A percentile compares a stretch with the other conserved stretches of the same genome.
phyloP scores from a whole-genome alignment of 35 echinoderm and acorn worm species.

The Lytechinus variegatus region DNA sequence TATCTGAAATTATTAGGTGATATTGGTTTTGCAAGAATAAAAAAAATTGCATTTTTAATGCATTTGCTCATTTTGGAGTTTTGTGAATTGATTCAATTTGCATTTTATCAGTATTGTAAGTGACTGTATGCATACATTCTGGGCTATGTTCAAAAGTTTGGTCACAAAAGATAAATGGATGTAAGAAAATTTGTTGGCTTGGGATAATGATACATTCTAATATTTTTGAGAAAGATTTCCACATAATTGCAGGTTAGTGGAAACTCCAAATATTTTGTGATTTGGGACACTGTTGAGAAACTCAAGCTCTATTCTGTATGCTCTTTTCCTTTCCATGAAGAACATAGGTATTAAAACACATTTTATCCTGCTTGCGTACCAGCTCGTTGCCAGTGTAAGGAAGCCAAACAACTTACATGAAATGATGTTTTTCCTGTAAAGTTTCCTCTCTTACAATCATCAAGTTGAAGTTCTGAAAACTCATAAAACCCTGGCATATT shows the following conservation, averaged over 20 bases:
- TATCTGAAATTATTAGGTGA: too few relatives aligned
- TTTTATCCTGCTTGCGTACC: not conserved
- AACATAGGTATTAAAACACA: not conserved
- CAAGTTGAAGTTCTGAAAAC: not conserved
- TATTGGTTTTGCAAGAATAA: too few relatives aligned
- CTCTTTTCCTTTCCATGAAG: not conserved
- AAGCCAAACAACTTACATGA: not conserved
- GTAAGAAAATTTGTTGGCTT: too few relatives aligned
- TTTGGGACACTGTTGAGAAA: not conserved
- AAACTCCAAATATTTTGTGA: not conserved
- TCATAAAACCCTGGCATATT: not conserved
- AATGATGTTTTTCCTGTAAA: not conserved
- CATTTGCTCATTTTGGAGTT: too few relatives aligned
- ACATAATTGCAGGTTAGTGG: not conserved
- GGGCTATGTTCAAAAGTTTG: too few relatives aligned
- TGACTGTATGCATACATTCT: too few relatives aligned
- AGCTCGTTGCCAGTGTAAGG: not conserved
- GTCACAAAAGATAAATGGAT: too few relatives aligned
- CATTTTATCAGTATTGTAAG: too few relatives aligned
- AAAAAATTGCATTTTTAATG: too few relatives aligned
- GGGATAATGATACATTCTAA: too few relatives aligned
- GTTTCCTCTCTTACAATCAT: not conserved
- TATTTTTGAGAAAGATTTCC: too few relatives aligned
- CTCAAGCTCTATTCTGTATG: not conserved
- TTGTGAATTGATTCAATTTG: too few relatives aligned